Evolutionary conservation across 2,888 invertebrate genomes (phyloP), one percentile per base, ranked within the genome.

Genomic region (Drosophila ustulata): DNA sequence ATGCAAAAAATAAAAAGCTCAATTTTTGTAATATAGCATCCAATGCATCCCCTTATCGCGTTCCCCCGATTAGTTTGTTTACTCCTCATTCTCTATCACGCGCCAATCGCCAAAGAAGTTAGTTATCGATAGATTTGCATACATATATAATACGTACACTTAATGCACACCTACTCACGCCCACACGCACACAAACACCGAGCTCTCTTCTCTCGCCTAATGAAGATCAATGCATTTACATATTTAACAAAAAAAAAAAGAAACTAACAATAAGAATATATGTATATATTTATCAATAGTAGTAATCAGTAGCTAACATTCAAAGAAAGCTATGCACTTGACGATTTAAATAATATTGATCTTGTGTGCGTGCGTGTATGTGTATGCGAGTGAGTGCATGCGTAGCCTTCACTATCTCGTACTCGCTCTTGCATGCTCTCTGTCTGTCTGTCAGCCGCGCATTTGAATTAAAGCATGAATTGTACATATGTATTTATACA

Each of bases 11-110:
- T 67, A 65, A 74, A 74, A 72, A 73, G 65, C 65, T 73, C 68
- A 69, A 65, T 51, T 69, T 55, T 67, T 61, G 72, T 68, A 55
- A 72, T 71, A 61, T 67, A 66, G 72, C 74, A 72, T 72, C 68
- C 74, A 72, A 72, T 68, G 74, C 73, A 67, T 71, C 50, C 28
- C 37, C 37, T 11, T 18, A 6, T 37, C 4, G 11, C 34, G 11
- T 34, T 11, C 34, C 34, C 34, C 34, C 34, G 1, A 18, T 26
- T 5, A 5, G 7, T 9, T 18, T 32, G 13, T 26, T 25, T 23
- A 53, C 59, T 37, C 41, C 6, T 4, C 8, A 28, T 49, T 55
- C 18, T 51, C 57, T 34, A 18, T 37, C 30, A 11, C 37, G 30
- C 57, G 57, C 57, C 57, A 55, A 18, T 63, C 45, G 71, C 58